Percentiles rank a stretch among this genome's conserved stretches.
Conservation (phyloP, 2,113 vertebrate genomes). For the Bufo gargarizans region DNA sequence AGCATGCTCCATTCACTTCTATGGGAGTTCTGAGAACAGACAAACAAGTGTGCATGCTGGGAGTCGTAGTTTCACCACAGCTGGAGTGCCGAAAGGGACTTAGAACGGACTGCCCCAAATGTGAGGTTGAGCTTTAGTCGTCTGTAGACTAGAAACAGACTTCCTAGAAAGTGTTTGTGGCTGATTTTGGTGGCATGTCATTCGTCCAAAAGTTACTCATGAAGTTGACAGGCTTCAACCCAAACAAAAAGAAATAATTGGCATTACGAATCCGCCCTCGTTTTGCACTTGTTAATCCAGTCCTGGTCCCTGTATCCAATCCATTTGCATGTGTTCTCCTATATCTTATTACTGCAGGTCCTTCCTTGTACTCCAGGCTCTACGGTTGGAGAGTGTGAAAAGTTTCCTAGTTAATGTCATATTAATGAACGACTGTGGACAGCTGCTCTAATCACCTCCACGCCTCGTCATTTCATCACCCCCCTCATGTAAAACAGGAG, state of each 20-base stretch:
- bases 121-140: not conserved
- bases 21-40: no score
- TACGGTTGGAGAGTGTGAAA: slow-evolving; percentile 30
- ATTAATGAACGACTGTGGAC: slow-evolving; percentile 36
- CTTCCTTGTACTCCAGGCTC: not conserved
- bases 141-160: not conserved
- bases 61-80: no score
- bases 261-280: slow-evolving; percentile 8
- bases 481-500: not conserved
- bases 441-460: slow-evolving; percentile 36
- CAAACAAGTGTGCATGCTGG: no score
- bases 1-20: no score
- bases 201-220: not conserved
- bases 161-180: not conserved
- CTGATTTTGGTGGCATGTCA: not conserved
- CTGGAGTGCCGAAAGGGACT: not conserved
- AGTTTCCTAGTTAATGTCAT: slow-evolving; percentile 45
- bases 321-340: slow-evolving; percentile 18
- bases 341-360: slow-evolving; percentile 22
- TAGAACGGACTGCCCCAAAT: not conserved
- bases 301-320: slow-evolving; percentile 7
- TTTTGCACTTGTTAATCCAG: slow-evolving; percentile 15
- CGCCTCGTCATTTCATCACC: not conserved
- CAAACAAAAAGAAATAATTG: not conserved
- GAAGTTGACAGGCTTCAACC: not conserved